Evolutionary conservation across 2,113 vertebrate genomes (phyloP), one percentile per base, ranked within the genome.

Genomic region (Sinocyclocheilus anophthalmus): DNA sequence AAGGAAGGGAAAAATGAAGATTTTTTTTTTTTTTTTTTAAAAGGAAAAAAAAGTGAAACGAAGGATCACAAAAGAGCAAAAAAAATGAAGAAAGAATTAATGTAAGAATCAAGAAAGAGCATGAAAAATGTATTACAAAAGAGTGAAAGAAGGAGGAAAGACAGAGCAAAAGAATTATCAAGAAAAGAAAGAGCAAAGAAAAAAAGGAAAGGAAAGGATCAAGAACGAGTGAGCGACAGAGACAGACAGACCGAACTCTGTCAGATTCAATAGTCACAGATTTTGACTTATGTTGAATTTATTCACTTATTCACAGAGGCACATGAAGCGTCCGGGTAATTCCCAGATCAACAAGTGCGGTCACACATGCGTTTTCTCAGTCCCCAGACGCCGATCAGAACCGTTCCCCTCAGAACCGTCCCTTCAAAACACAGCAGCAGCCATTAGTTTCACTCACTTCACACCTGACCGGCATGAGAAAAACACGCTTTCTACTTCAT

Each of bases 391-490:
- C 73, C 24, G n/a, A 33, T 7, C 26, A 30, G 30, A 30, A 26
- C 26, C 26, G 26, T 1, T 26, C 9, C 50, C 76, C 53, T 79
- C 76, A 20, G 50, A 18, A 57, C 76, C 5, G 16, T 33, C 55
- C 76, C 76, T 78, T 78, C 30, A 33, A 78, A 78, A 37, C 20
- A 12, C 33, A 78, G 53, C 53, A 30, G 26, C n/a, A 48, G n/a
- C 39, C 79, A 67, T 81, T 81, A 65, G n/a, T 48, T 81, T 81
- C 37, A 45, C 79, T 48, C 59, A 26, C 63, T 69, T 22, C 63
- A 82, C 80, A 82, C 63, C 10, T 20, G 80, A 53, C 16, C 26
- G 42, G 10, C 63, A 70, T 67, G 63, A 70, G 24, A 33, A 70
- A 55, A 55, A 53, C 22, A 20, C 10, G 26, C 39, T 70, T 55